Conservation (phyloP, 1,140 invertebrate species). For the Helicoverpa zea region DNA sequence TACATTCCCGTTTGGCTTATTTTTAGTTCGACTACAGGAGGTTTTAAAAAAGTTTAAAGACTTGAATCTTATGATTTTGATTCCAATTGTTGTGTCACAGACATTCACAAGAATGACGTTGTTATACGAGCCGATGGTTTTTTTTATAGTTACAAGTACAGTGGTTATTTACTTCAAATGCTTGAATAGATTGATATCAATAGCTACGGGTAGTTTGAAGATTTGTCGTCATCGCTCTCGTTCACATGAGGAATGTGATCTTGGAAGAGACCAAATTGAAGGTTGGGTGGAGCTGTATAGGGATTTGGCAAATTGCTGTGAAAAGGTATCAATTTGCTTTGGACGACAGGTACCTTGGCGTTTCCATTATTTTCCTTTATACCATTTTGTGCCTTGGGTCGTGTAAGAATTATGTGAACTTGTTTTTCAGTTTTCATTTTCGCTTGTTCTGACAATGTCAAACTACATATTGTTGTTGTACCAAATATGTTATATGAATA, state of each 20-base stretch:
- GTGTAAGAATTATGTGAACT: neutral
- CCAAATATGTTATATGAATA: neutral
- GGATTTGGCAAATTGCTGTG: conserved; percentile 6
- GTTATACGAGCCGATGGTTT: neutral
- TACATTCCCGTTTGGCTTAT: neutral
- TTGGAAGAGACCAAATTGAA: neutral
- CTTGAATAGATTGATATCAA: neutral
- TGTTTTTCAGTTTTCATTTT: neutral
- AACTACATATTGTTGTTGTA: neutral
- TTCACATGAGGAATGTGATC: neutral
- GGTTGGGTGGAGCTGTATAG: neutral
- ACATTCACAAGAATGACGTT: neutral
- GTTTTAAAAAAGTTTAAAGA: neutral
- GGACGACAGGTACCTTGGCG: neutral
- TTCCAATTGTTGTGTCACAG: neutral
- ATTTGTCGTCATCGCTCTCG: too few species aligned
- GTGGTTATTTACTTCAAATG: neutral
- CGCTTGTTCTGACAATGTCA: neutral
- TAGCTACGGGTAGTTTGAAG: neutral
- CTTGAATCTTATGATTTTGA: neutral
- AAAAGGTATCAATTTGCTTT: neutral
- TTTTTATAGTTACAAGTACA: neutral
- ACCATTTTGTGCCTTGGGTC: neutral
- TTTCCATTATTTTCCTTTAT: neutral
- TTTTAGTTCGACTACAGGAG: neutral